Conservation (phyloP, 2,888 invertebrate species). For the Rhogogaster chlorosoma region DNA sequence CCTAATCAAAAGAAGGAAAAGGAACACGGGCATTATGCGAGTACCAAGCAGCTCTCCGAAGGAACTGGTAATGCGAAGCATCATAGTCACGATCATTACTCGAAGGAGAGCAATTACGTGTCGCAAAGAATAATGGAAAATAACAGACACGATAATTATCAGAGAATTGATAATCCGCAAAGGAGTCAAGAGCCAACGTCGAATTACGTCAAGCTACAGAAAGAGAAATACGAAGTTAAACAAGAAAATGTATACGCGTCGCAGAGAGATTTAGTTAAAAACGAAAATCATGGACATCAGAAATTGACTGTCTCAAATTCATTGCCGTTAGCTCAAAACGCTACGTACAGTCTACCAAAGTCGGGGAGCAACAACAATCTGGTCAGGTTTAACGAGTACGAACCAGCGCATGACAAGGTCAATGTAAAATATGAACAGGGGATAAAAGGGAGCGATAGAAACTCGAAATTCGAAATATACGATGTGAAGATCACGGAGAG, state of each 20-base stretch:
- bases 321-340: slow-evolving; percentile 72
- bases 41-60: slow-evolving; percentile 64
- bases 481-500: slow-evolving; percentile 38
- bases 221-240: slow-evolving; percentile 74
- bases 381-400: slow-evolving; percentile 69
- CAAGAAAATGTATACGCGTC: slow-evolving; percentile 72
- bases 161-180: slow-evolving; percentile 75
- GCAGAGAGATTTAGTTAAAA: slow-evolving; percentile 61
- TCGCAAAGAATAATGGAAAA: slow-evolving; percentile 72
- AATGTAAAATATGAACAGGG: slow-evolving; percentile 61
- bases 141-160: slow-evolving; percentile 72
- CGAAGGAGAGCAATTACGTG: slow-evolving; percentile 73
- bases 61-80: slow-evolving; percentile 61
- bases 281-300: slow-evolving; percentile 69
- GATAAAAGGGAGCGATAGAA: slow-evolving; percentile 48
- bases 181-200: slow-evolving; percentile 65
- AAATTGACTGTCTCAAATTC: slow-evolving; percentile 75
- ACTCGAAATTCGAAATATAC: slow-evolving; percentile 44
- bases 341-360: slow-evolving; percentile 71
- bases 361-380: slow-evolving; percentile 71
- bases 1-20: slow-evolving; percentile 70
- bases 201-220: slow-evolving; percentile 72
- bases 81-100: slow-evolving; percentile 69
- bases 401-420: slow-evolving; percentile 61
- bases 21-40: slow-evolving; percentile 67